A percentile compares a stretch with the other conserved stretches of the same genome.
These are phyloP conservation scores for Nasonovia ribisnigri DNA, from an alignment of 2,888 invertebrate genomes.

Conservation along the genomic window DNA sequence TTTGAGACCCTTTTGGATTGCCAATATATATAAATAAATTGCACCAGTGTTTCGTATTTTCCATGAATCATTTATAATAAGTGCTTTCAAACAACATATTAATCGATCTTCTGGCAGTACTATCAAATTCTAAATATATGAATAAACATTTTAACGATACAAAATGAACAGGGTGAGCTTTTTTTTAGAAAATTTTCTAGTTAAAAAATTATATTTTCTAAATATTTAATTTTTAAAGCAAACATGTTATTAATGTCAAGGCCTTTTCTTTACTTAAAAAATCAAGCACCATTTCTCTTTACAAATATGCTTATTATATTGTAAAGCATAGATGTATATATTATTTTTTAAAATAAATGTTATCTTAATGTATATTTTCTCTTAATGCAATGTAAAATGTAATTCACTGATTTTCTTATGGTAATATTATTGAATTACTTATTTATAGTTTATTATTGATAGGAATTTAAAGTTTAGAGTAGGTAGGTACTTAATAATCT, in stretches of 20 bases:
- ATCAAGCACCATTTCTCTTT: not conserved
- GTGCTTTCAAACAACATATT: constrained; percentile 56
- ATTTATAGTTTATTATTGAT: not conserved
- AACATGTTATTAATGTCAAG: not conserved
- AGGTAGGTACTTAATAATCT: not conserved
- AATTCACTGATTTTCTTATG: not conserved
- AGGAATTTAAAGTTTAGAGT: not conserved
- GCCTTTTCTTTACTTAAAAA: not conserved
- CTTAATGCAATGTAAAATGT: not conserved
- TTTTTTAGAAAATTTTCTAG: not conserved
- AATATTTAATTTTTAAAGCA: not conserved
- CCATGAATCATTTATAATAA: constrained; percentile 39
- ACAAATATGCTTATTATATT: not conserved
- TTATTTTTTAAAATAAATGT: not conserved
- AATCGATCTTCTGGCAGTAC: constrained; percentile 50
- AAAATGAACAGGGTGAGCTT: not conserved
- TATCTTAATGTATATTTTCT: not conserved
- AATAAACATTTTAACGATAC: not conserved
- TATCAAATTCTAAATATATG: constrained; percentile 40
- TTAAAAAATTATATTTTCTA: constrained; percentile 13
- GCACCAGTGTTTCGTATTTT: constrained; percentile 48
- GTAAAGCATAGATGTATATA: not conserved
- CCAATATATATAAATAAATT: constrained; percentile 47
- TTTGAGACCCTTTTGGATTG: constrained; percentile 30
- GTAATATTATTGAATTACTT: not conserved